Conservation (phyloP, 2,888 invertebrate genomes). For the Hypselothyrea guttata region DNA sequence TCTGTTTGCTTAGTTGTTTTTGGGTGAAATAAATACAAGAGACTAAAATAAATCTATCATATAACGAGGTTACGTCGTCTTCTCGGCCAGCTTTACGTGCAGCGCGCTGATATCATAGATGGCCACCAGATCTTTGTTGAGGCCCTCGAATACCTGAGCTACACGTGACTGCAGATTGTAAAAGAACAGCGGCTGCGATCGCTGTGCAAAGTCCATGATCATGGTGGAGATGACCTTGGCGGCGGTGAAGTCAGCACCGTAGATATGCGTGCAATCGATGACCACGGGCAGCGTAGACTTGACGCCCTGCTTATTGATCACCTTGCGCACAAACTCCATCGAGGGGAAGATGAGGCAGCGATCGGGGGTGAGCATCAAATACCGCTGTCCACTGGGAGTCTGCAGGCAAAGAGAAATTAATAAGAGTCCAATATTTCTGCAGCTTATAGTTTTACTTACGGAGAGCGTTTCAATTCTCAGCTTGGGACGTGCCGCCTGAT, state of each 20-base stretch:
- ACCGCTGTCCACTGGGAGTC: conserved; percentile 87
- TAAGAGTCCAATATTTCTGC: not conserved
- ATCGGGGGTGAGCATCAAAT: conserved; percentile 92
- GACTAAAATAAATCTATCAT: conserved; percentile 48
- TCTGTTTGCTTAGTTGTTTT: conserved; percentile 12
- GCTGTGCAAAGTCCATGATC: conserved; percentile 88
- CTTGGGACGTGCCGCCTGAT: conserved; percentile 93
- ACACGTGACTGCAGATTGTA: conserved; percentile 92
- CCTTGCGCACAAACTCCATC: conserved; percentile 92
- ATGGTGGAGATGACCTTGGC: conserved; percentile 90
- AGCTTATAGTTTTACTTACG: conserved; percentile 83
- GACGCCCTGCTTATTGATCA: conserved; percentile 91
- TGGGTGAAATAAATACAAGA: conserved; percentile 52
- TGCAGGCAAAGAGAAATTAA: conserved; percentile 38
- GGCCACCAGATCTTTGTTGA: conserved; percentile 88
- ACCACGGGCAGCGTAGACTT: conserved; percentile 89
- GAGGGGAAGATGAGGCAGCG: conserved; percentile 95
- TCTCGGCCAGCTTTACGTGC: conserved; percentile 85
- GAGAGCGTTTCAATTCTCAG: conserved; percentile 89
- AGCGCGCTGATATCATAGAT: conserved; percentile 89
- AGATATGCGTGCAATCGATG: conserved; percentile 93
- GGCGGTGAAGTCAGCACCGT: conserved; percentile 94
- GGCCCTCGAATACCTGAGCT: conserved; percentile 90
- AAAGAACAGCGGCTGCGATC: conserved; percentile 90
- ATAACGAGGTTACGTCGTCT: conserved; percentile 58